Evolutionary conservation across 1,140 invertebrate species (phyloP), one percentile per base, ranked within the genome.

Genomic region (Zophobas atratus): DNA sequence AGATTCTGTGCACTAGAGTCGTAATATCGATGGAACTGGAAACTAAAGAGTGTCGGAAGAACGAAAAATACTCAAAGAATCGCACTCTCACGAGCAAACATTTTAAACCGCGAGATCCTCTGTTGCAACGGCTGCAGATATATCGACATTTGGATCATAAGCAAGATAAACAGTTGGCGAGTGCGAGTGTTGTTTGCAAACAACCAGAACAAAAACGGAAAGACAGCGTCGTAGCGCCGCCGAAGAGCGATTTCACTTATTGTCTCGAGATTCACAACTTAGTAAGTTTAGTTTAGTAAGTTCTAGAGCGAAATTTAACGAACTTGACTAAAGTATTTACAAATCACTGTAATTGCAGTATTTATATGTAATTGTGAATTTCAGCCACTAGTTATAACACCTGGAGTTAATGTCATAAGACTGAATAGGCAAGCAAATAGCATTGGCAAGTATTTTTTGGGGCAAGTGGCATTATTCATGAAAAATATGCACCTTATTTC

Each of bases 111-210:
- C 86, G 86, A 35, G 90, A 92, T 85, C 88, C 88, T 36, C 85
- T 89, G 75, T 83, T 93, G 77, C 87, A 89, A 71, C 88, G 90
- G 70, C 86, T 95, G 70, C 88, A 92, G 79, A 90, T 95, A 77
- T 90, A 90, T 55, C 90, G 92, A 0, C 91, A 92, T 83, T 86
- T 95, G 38, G 93, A 95, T 81, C 93, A 93, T 79, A 94, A 95
- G 84, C 92, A 96, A 84, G 94, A 96, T 84, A 94, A 92, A 82
- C 93, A 91, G 72, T 84, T 95, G 2, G 91, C 90, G 74, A 90
- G 90, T 74, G 92, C 92, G 0, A 91, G 89, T 53, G 90, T 92
- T 33, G 91, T 89, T 36, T 92, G 89, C 82, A 89, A 87, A 83
- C 91, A 88, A 85, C 86, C 33, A 51, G 88, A 60, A 84, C 84